Percentiles rank a stretch among this genome's conserved stretches.
These are phyloP conservation scores for Amblyraja radiata DNA, from an alignment of 2,797 vertebrate genomes.

Conservation along the genomic window DNA sequence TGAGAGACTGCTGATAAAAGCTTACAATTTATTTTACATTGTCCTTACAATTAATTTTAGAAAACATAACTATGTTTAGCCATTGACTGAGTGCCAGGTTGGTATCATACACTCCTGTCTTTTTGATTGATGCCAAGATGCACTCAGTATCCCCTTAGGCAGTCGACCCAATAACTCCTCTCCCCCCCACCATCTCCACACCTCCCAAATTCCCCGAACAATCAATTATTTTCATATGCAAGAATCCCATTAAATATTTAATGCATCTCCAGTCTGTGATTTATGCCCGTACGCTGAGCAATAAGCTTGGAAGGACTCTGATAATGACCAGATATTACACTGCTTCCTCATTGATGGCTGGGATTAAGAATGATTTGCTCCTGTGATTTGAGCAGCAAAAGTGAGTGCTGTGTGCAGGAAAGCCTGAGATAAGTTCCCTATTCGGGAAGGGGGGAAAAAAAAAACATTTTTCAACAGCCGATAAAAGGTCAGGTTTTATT, in stretches of 20 bases:
- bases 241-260: constrained; percentile 7
- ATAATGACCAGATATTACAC: neutral
- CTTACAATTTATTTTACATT: no score
- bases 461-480: neutral
- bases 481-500: neutral
- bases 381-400: neutral
- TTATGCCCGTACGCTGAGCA: neutral
- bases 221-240: neutral
- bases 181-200: no score
- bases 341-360: neutral
- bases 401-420: neutral
- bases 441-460: neutral
- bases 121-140: neutral
- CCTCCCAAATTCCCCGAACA: neutral
- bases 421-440: neutral
- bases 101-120: neutral
- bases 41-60: neutral
- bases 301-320: neutral
- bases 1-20: neutral
- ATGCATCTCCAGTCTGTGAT: neutral
- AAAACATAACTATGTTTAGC: neutral
- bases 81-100: neutral
- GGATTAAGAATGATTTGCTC: neutral
- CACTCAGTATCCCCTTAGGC: neutral
- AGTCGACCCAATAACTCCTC: neutral